Evolutionary conservation across 1,140 invertebrate genomes (phyloP).

Genomic region (Acromyrmex echinatior): DNA sequence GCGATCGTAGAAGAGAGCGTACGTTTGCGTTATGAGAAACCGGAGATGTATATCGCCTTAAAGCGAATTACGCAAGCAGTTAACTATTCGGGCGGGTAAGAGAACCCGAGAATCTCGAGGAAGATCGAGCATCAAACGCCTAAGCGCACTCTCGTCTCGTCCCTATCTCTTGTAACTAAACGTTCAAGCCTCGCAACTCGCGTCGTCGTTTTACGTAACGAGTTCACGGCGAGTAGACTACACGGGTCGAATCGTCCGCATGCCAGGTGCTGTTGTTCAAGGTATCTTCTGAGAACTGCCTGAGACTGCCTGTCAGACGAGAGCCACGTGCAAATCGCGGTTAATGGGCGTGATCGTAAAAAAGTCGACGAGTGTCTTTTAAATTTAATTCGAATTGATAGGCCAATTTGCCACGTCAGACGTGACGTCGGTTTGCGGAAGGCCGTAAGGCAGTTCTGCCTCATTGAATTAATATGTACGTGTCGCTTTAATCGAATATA

Average conservation of each 20-base stretch:
- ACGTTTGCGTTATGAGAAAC: neutral
- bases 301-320: slow-evolving; percentile 50
- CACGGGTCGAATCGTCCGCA: slow-evolving; percentile 21
- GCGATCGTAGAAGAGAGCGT: neutral
- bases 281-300: slow-evolving; percentile 38
- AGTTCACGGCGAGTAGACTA: slow-evolving; percentile 29
- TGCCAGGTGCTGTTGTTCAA: slow-evolving; percentile 59
- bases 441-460: neutral
- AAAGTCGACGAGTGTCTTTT: slow-evolving; percentile 47
- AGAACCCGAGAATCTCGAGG: slow-evolving; percentile 36
- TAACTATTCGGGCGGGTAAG: slow-evolving; percentile 42
- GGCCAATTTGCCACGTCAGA: slow-evolving; percentile 17
- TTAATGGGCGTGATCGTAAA: slow-evolving; percentile 45
- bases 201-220: slow-evolving; percentile 55
- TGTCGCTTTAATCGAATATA: neutral
- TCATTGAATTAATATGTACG: neutral
- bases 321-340: slow-evolving; percentile 47
- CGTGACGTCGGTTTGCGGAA: neutral
- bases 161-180: slow-evolving; percentile 25
- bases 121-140: slow-evolving; percentile 25
- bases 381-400: slow-evolving; percentile 47
- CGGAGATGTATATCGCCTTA: slow-evolving; percentile 2
- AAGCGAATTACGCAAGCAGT: slow-evolving; percentile 32
- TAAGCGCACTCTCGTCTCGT: slow-evolving; percentile 30
- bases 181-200: slow-evolving; percentile 6